Percentiles rank a stretch among this genome's conserved stretches.
Conservation (phyloP, 2,113 vertebrate genomes). For the Dendrocopos noguchii region DNA sequence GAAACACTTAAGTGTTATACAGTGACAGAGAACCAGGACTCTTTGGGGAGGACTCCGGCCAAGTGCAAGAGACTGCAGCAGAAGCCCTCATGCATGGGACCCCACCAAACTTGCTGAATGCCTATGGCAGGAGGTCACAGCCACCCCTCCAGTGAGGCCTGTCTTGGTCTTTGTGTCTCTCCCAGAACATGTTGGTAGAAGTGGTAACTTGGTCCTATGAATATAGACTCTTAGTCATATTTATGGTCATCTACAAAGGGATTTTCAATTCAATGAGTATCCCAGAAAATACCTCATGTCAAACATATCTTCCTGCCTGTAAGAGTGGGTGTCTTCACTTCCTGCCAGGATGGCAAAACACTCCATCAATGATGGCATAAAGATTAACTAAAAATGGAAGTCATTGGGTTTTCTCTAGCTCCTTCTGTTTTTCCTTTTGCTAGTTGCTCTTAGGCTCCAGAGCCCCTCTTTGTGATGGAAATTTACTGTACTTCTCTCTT, state of each 20-base stretch:
- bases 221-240: not conserved
- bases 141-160: not conserved
- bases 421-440: not conserved
- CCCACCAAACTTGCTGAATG: not conserved
- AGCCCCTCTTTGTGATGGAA: not conserved
- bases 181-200: accelerated
- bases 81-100: not conserved
- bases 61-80: not conserved
- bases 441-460: not conserved
- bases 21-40: not conserved
- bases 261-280: slow-evolving; percentile 20
- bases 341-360: slow-evolving; percentile 14
- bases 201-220: not conserved
- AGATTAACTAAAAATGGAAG: not conserved
- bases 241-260: not conserved
- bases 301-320: not conserved
- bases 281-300: slow-evolving; percentile 20
- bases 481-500: not conserved
- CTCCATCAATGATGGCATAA: not conserved
- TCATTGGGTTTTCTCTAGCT: not conserved
- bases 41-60: not conserved
- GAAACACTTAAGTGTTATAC: not conserved
- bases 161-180: not conserved
- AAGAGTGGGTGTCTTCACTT: slow-evolving; percentile 27
- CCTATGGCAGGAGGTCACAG: not conserved